Conservation (phyloP, 1,140 invertebrate species). For the Pantala flavescens region DNA sequence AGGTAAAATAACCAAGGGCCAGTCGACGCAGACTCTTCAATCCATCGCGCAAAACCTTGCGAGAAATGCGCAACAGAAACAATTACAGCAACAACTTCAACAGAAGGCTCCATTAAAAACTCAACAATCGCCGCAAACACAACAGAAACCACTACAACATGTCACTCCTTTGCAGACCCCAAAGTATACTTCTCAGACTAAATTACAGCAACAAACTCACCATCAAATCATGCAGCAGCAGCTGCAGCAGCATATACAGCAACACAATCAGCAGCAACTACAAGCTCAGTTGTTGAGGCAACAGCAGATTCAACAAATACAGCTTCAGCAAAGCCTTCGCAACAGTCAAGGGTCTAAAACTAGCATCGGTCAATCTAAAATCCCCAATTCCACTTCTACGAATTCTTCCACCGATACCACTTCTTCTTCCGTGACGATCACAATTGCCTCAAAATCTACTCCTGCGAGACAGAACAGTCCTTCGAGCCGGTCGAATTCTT, state of each 20-base stretch:
- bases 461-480: background rate
- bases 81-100: background rate
- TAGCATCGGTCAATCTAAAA: background rate
- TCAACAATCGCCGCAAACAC: background rate
- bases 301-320: background rate
- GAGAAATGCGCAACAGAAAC: background rate
- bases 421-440: background rate
- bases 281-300: background rate
- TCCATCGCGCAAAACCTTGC: background rate
- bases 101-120: background rate
- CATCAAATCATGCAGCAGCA: background rate
- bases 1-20: background rate
- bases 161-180: background rate
- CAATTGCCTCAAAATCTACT: background rate
- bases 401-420: background rate
- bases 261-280: background rate
- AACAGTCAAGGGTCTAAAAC: background rate
- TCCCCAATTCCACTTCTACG: background rate
- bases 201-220: background rate
- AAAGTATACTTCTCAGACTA: background rate
- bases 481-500: background rate
- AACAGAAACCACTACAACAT: background rate
- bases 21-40: background rate
- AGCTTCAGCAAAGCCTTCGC: background rate
- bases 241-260: background rate